Evolutionary conservation across 2,113 vertebrate species (phyloP).

Genomic region (Platichthys stellatus): DNA sequence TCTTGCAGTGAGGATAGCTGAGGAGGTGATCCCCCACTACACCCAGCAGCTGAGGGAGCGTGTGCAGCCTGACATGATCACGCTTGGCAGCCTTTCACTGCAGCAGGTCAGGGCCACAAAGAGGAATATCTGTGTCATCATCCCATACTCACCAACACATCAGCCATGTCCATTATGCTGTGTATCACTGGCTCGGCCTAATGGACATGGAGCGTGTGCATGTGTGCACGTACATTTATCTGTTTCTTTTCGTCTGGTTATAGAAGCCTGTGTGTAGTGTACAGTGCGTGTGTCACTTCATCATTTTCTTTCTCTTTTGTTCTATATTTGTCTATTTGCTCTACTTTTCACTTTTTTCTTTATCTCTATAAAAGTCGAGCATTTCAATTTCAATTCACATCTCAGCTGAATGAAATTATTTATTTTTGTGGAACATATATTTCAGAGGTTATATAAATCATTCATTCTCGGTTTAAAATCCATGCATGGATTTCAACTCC

Average conservation of each 20-base stretch:
- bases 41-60: slow-evolving; percentile 85
- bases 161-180: slow-evolving; percentile 79
- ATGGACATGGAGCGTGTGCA: slow-evolving; percentile 67
- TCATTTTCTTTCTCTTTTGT: slow-evolving; percentile 30
- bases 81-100: slow-evolving; percentile 87
- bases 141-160: slow-evolving; percentile 81
- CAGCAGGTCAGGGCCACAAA: slow-evolving; percentile 91
- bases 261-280: slow-evolving; percentile 1
- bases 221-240: slow-evolving; percentile 40
- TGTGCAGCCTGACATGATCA: slow-evolving; percentile 87
- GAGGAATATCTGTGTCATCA: slow-evolving; percentile 82
- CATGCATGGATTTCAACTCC: slow-evolving; percentile 42
- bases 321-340: slow-evolving; percentile 21
- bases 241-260: slow-evolving; percentile 46
- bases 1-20: slow-evolving; percentile 66
- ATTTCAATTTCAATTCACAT: slow-evolving; percentile 34
- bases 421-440: slow-evolving; percentile 51
- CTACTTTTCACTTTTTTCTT: slow-evolving; percentile 10
- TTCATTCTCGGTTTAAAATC: slow-evolving; percentile 50
- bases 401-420: slow-evolving; percentile 44
- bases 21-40: slow-evolving; percentile 83
- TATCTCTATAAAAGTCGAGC: slow-evolving; percentile 9
- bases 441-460: slow-evolving; percentile 55
- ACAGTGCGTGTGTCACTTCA: neutral
- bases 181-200: slow-evolving; percentile 65